Base-by-base conservation (phyloP, 2,888 invertebrate genomes). In the Agriopis leucophaearia region DNA sequence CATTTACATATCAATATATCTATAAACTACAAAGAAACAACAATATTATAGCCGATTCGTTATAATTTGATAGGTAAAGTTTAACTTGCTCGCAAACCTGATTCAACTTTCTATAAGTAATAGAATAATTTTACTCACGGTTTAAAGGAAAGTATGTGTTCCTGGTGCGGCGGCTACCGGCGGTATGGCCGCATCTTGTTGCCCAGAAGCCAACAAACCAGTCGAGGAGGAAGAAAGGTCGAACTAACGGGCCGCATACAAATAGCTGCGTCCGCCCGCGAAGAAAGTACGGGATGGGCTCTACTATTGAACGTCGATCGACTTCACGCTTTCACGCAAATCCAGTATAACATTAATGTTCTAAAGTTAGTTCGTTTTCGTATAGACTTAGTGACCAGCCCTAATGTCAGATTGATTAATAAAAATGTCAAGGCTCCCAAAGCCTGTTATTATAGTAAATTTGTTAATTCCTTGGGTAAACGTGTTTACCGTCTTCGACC, bases 161-260 rank as follows among this genome's bases (percentile, higher is more conserved):
- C 74, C 82, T 70, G 75, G 74, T 70, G 63, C 81, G 85, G 73
- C 82, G 83, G 81, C 72, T 79, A 78, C 76, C 60, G 82, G 66
- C 79, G 83, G 72, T 88, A 80, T 89, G 88, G 78, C 76, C 44
- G 74, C 72, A 73, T 78, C 77, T 78, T 76, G 74, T 71, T 66
- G 69, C 71, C 79, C 70, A 78, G 73, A 76, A 76, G 80, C 85
- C 82, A 64, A 45, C 79, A 86, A 89, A 89, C 90, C 89, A 81
- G 90, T 88, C 74, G 71, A 74, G 38, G 78, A 77, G 78, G 85
- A 87, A 69, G 68, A 69, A 64, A 69, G 91, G 88, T 88, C 88
- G 88, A 81, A 71, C 81, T 91, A 92, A 92, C 92, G 91, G 92
- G 77, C 77, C 86, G 90, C 87, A 89, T 89, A 88, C 87, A 85